Evolutionary conservation across 2,888 invertebrate genomes (phyloP).

Genomic region (Neoitamus cyanurus): DNA sequence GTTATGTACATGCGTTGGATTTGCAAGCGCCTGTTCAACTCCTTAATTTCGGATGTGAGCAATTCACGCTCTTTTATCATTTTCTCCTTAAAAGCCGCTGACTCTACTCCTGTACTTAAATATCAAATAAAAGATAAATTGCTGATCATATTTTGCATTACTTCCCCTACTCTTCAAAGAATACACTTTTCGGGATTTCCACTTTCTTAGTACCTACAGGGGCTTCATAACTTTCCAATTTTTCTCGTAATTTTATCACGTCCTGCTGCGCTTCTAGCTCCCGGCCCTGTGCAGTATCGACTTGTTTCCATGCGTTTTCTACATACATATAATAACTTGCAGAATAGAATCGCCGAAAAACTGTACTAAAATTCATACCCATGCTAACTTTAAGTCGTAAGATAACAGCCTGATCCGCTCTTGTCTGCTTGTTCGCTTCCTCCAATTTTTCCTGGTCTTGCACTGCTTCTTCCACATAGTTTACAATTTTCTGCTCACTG

Average conservation of each 20-base stretch:
- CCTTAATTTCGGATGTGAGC: constrained; percentile 62
- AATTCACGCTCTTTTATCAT: constrained; percentile 58
- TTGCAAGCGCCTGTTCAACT: constrained; percentile 62
- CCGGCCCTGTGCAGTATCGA: constrained; percentile 64
- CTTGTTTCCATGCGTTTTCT: constrained; percentile 66
- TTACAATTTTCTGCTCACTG: constrained; percentile 57
- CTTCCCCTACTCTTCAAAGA: constrained; percentile 30
- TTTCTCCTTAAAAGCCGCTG: constrained; percentile 61
- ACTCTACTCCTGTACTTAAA: constrained; percentile 46
- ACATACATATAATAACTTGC: background rate
- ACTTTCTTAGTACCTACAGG: constrained; percentile 54
- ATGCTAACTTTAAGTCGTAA: constrained; percentile 62
- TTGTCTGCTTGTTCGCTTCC: constrained; percentile 58
- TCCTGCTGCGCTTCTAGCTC: constrained; percentile 64
- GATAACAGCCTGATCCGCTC: constrained; percentile 63
- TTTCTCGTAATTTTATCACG: constrained; percentile 60
- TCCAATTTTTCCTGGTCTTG: constrained; percentile 55
- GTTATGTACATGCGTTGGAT: constrained; percentile 61
- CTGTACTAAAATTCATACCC: constrained; percentile 54
- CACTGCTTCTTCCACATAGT: constrained; percentile 55
- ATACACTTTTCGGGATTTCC: background rate
- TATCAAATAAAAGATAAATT: constrained; percentile 12
- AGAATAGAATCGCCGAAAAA: background rate
- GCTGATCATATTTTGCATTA: background rate
- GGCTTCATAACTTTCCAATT: constrained; percentile 59